phyloP scores from a whole-genome alignment of 2,113 vertebrate species.

The Rostratula benghalensis region DNA sequence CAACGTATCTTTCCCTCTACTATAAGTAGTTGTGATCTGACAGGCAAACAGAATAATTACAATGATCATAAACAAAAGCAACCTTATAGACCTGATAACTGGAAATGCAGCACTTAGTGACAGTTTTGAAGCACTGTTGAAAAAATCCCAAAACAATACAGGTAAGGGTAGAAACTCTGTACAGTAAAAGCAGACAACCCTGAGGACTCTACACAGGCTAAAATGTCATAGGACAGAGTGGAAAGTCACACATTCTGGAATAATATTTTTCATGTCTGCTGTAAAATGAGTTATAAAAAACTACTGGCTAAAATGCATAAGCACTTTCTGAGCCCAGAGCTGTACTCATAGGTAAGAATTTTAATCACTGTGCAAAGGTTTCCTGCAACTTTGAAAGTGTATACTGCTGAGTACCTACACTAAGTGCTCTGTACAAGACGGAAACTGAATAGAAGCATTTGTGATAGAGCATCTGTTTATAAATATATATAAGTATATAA shows the following conservation, averaged over 20 bases:
- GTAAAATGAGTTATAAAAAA: neutral
- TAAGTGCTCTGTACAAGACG: neutral
- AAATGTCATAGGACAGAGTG: neutral
- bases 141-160: neutral
- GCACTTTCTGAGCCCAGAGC: neutral
- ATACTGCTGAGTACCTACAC: neutral
- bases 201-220: neutral
- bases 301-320: neutral
- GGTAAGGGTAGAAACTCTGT: neutral
- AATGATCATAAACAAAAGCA: neutral
- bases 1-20: neutral
- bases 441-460: neutral
- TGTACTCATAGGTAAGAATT: neutral
- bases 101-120: neutral
- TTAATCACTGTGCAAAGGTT: neutral
- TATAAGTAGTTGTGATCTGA: neutral
- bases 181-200: neutral
- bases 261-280: neutral
- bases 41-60: neutral
- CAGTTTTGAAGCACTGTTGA: neutral
- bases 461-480: neutral
- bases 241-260: neutral
- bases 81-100: neutral
- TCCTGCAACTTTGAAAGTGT: neutral
- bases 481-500: too few relatives aligned